These are phyloP conservation scores for Drosophila sulfurigaster DNA, from an alignment of 1,140 invertebrate genomes.

Conservation along the genomic window DNA sequence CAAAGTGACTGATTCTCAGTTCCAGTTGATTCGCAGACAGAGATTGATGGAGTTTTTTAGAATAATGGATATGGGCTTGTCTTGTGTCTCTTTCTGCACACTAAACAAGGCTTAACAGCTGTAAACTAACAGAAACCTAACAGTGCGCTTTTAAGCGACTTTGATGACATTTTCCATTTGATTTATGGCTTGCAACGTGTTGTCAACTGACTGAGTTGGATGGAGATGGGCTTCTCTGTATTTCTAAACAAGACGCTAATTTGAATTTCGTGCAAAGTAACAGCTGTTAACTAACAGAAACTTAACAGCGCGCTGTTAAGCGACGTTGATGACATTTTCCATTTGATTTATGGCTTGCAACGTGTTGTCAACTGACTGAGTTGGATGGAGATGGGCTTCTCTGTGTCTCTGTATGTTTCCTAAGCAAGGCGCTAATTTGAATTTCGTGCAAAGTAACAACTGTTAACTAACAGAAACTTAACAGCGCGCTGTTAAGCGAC, in stretches of 20 bases:
- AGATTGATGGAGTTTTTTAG: neutral
- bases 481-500: slow-evolving; percentile 24
- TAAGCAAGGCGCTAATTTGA: slow-evolving; percentile 73
- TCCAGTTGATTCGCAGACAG: slow-evolving; percentile 18
- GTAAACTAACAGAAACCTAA: slow-evolving; percentile 32
- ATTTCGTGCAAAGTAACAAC: no score
- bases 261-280: slow-evolving; percentile 10
- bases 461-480: slow-evolving; percentile 31
- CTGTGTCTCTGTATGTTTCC: slow-evolving; percentile 48
- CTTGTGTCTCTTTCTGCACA: slow-evolving; percentile 21
- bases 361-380: slow-evolving; percentile 16
- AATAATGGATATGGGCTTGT: slow-evolving; percentile 17
- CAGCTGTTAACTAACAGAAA: slow-evolving; percentile 24
- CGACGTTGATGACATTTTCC: neutral
- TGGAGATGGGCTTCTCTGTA: slow-evolving; percentile 19
- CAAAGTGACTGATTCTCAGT: slow-evolving; percentile 8
- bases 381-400: slow-evolving; percentile 28
- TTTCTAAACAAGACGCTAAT: slow-evolving; percentile 70
- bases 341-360: slow-evolving; percentile 38
- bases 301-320: slow-evolving; percentile 27
- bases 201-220: slow-evolving; percentile 23
- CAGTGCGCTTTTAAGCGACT: slow-evolving; percentile 13
- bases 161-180: slow-evolving; percentile 22
- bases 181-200: slow-evolving; percentile 23
- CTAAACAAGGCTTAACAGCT: slow-evolving; percentile 50